phyloP scores from a whole-genome alignment of 2,113 vertebrate species.

The Centrocercus urophasianus region DNA sequence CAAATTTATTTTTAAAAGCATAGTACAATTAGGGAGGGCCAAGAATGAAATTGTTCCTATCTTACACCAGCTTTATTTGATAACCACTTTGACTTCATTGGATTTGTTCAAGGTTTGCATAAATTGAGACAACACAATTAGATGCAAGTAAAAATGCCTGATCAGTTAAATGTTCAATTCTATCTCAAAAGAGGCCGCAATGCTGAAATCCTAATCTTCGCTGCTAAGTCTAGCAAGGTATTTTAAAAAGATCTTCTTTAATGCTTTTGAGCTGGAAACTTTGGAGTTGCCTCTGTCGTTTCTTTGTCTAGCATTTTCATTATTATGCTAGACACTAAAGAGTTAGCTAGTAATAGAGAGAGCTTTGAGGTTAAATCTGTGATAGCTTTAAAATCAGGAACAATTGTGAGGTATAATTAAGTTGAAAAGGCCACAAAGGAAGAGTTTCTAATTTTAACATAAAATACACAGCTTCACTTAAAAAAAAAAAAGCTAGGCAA shows the following conservation, averaged over 20 bases:
- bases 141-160: not conserved
- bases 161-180: not conserved
- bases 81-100: not conserved
- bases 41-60: not conserved
- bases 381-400: constrained; percentile 48
- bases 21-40: fast-evolving
- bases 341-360: constrained; percentile 27
- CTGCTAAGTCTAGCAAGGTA: not conserved
- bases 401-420: constrained; percentile 71
- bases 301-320: constrained; percentile 26
- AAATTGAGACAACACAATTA: not conserved
- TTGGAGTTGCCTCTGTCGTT: not conserved
- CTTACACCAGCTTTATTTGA: not conserved
- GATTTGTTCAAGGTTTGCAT: not conserved
- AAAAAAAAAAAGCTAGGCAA: not conserved
- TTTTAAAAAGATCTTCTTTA: not conserved
- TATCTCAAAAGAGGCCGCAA: not conserved
- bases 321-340: constrained; percentile 21
- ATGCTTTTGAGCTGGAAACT: not conserved
- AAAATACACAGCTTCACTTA: constrained; percentile 35
- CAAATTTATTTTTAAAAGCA: not conserved
- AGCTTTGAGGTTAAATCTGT: constrained; percentile 53
- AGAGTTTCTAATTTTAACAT: constrained; percentile 64
- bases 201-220: not conserved
- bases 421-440: constrained; percentile 60